A percentile compares a stretch with the other conserved stretches of the same genome.
phyloP scores from a whole-genome alignment of 2,113 vertebrate species.

The Chroicocephalus ridibundus region DNA sequence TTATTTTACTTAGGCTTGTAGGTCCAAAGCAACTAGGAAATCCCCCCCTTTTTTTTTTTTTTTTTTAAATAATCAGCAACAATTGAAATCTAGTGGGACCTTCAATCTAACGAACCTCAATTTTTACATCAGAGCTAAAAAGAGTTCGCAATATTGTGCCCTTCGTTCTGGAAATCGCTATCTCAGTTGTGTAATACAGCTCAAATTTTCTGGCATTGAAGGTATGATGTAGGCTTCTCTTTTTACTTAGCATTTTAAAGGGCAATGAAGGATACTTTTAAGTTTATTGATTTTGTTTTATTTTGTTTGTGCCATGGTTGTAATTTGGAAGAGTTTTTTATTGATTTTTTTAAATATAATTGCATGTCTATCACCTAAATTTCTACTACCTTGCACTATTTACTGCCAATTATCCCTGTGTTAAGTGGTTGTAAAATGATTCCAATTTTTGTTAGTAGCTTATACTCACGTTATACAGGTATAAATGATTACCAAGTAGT shows the following conservation, averaged over 20 bases:
- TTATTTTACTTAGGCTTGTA: background rate
- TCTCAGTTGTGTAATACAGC: background rate
- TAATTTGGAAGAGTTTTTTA: background rate
- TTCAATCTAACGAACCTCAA: background rate
- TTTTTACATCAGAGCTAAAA: background rate
- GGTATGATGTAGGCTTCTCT: background rate
- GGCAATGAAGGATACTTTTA: background rate
- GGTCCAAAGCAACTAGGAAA: background rate
- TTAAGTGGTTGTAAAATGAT: background rate
- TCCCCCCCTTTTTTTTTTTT: background rate
- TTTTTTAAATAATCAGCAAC: background rate
- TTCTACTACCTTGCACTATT: background rate
- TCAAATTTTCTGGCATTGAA: background rate
- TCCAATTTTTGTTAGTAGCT: background rate
- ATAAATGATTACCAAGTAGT: background rate
- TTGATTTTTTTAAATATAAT: background rate
- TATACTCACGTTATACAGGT: background rate
- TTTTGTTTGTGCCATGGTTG: constrained; percentile 1
- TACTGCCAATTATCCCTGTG: background rate
- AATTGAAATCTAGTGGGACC: background rate
- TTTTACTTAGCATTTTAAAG: background rate
- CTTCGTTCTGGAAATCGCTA: background rate
- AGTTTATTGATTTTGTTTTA: constrained; percentile 13
- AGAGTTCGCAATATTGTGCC: background rate
- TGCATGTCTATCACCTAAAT: background rate